A percentile compares a stretch with the other conserved stretches of the same genome.
phyloP scores from a whole-genome alignment of 2,113 vertebrate species.

The Chionodraco myersi region DNA sequence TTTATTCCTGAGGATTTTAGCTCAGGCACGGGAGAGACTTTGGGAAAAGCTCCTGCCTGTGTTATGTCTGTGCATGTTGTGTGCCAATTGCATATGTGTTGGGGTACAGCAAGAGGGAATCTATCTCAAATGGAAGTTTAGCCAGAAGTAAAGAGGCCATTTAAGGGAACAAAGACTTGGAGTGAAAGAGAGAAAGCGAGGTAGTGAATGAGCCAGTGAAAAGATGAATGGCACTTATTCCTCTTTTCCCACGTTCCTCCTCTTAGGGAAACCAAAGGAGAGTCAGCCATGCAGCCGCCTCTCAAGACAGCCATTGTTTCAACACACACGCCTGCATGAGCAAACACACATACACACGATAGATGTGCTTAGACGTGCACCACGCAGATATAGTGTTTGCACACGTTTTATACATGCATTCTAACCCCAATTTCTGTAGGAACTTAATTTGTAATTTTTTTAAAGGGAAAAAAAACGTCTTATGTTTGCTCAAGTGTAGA shows the following conservation, averaged over 20 bases:
- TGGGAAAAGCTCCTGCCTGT: slow-evolving; percentile 23
- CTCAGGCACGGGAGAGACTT: slow-evolving; percentile 12
- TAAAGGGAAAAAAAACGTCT: slow-evolving; percentile 7
- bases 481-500: slow-evolving; percentile 14
- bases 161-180: slow-evolving; percentile 79
- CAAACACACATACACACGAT: slow-evolving; percentile 46
- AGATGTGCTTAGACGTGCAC: not conserved
- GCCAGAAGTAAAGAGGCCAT: slow-evolving; percentile 80
- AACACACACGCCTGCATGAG: slow-evolving; percentile 65
- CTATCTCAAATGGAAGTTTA: slow-evolving; percentile 72
- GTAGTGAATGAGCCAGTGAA: slow-evolving; percentile 61
- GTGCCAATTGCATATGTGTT: slow-evolving; percentile 65
- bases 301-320: slow-evolving; percentile 75
- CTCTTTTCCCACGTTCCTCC: slow-evolving; percentile 85
- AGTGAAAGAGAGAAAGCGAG: slow-evolving; percentile 66
- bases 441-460: slow-evolving; percentile 9
- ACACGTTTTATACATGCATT: not conserved
- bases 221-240: slow-evolving; percentile 85
- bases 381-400: slow-evolving; percentile 39
- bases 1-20: slow-evolving; percentile 19
- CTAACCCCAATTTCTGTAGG: not conserved
- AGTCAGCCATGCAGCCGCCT: slow-evolving; percentile 77
- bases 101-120: slow-evolving; percentile 64
- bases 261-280: slow-evolving; percentile 76
- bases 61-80: slow-evolving; percentile 52